Base-by-base conservation (phyloP, 92 coral and sea anemone species). In the Epizoanthus scotinus region DNA sequence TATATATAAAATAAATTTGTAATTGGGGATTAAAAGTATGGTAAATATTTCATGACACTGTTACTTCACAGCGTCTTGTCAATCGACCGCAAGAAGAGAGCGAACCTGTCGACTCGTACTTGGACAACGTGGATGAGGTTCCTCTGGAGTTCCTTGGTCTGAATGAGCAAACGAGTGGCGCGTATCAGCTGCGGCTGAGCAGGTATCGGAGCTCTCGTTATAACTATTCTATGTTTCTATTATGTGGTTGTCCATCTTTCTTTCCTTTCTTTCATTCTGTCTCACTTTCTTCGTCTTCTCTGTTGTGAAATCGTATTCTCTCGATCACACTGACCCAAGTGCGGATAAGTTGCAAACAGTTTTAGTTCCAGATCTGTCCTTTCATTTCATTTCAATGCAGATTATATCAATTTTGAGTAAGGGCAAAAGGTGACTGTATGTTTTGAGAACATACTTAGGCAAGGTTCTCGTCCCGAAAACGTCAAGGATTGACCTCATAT, bases 71-170 rank as follows among this genome's bases (percentile, higher is more conserved):
- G 90, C 74, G 42, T 40, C 68, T 78, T 10, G 50, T 63, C 5
- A 14, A 83, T 61, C 66, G 82, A 17, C 53, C 84, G 9, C 83
- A 74, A 40, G 84, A 18, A 17, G 81, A 71, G 44, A 60, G 21
- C 21, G 73, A 71, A 49, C 34, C 82, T 15, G 83, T 90, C 8
- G 94, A 93, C 60, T 75, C 55, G 27, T 78, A 85, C 62, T n/a
- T 88, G 13, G 85, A 85, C 34, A 29, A 73, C 38, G 72, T 88
- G 22, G 87, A 90, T 10, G 94, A 85, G 28, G 71, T 82, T n/a
- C 72, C 97, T 3, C 60, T 89, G 24, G 85, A 85, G 5, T 85
- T 74, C 56, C 86, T 90, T 27, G 94, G 94, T n/a, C 77, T 93
- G 26, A 74, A 38, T 29, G 86, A 85, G 17, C 65, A 68, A 2